These are phyloP conservation scores for Agrochola lychnidis DNA, from an alignment of 2,888 invertebrate species.

Conservation along the genomic window DNA sequence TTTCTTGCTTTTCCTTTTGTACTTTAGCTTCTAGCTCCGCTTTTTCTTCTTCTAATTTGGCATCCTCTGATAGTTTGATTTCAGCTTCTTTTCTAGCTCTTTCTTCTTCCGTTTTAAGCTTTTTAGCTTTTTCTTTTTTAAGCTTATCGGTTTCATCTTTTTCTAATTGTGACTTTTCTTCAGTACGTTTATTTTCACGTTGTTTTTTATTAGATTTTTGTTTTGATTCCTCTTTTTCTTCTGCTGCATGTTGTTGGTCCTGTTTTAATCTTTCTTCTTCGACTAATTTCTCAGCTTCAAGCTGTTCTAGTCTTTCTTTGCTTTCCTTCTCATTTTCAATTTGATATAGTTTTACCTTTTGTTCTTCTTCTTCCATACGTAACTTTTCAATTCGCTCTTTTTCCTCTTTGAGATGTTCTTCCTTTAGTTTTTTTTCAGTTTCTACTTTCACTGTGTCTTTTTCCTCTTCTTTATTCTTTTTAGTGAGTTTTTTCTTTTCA, in stretches of 20 bases:
- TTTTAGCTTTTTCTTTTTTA: constrained; percentile 29
- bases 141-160: constrained; percentile 36
- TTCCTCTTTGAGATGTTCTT: not conserved
- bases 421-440: not conserved
- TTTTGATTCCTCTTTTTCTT: constrained; percentile 13
- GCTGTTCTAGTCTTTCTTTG: not conserved
- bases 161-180: constrained; percentile 49
- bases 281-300: not conserved
- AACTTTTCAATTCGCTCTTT: not conserved
- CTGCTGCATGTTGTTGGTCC: not conserved
- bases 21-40: constrained; percentile 16
- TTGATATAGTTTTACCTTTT: not conserved
- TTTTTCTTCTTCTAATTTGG: constrained; percentile 3
- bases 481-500: constrained; percentile 1
- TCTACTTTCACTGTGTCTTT: not conserved
- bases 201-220: constrained; percentile 16
- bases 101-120: constrained; percentile 37
- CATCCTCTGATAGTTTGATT: constrained; percentile 18
- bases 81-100: constrained; percentile 34
- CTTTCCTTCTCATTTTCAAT: not conserved
- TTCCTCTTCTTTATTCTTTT: not conserved
- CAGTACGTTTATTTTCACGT: constrained; percentile 41
- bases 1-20: constrained; percentile 41
- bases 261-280: not conserved
- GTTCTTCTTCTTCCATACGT: constrained; percentile 1